Evolutionary conservation across 2,888 invertebrate species (phyloP), one percentile per base, ranked within the genome.

Genomic region (Hirudinaria manillensis): DNA sequence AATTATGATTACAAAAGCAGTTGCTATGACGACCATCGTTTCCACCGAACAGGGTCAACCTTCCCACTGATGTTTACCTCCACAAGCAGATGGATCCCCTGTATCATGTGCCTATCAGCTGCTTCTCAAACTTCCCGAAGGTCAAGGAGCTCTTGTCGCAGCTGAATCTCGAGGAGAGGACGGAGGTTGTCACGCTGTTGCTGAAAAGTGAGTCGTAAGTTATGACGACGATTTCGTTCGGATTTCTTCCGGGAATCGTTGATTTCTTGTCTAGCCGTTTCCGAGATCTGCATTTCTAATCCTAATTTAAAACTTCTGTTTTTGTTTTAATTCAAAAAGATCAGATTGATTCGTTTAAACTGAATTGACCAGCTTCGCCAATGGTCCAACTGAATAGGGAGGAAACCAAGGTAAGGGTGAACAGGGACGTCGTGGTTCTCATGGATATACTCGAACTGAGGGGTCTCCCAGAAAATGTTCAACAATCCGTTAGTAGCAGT

Each of bases 401-500:
- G 24, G 61, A 61, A 16, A 61, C 61, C 1, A 61, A 29, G 24
- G 61, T 61, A 19, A 61, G 61, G 21, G 61, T 61, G 24, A 61
- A n/a, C 61, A 61, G 29, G 29, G 61, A 61, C 24, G 29, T 61
- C 6, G 29, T 29, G 24, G 24, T 61, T 19, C 61, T 61, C 24
- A 24, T 61, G 61, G 61, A 61, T n/a, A 16, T 29, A 24, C 61
- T 61, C 24, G 61, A 61, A 19, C 13, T 61, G 61, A 61, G 61
- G 61, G 61, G 61, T 61, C 61, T 61, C 24, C 61, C 61, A 61
- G 61, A 61, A 29, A 61, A 61, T 29, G 29, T 61, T 61, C 61
- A 24, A 24, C 29, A 61, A 4, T 29, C 24, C 13, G 61, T 61
- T 61, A 29, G 61, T 61, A 45, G 16, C 13, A 10, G 10, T 38